Percentiles rank a stretch among this genome's conserved stretches.
These are phyloP conservation scores for Solea solea DNA, from an alignment of 2,113 vertebrate species.

Conservation along the genomic window DNA sequence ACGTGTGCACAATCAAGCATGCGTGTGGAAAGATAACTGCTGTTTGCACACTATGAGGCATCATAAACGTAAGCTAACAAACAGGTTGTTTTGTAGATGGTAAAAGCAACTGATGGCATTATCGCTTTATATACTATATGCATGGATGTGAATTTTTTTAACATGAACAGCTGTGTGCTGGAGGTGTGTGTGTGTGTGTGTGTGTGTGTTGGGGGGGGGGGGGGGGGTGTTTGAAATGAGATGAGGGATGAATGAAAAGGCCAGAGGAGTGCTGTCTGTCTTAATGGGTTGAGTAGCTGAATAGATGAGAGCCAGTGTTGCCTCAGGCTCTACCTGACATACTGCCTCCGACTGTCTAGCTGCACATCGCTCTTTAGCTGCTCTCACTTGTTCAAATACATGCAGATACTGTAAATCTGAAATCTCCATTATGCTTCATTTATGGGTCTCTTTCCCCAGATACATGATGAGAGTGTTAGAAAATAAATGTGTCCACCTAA, in stretches of 20 bases:
- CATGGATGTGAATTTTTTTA: background rate
- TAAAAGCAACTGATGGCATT: background rate
- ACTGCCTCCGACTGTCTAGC: conserved; percentile 34
- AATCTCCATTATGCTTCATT: too few relatives aligned
- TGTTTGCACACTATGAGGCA: conserved; percentile 28
- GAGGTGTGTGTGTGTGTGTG: background rate
- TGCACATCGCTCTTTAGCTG: conserved; percentile 48
- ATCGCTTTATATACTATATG: background rate
- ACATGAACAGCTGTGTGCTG: background rate
- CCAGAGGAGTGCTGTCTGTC: conserved; percentile 50
- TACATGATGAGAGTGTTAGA: too few relatives aligned
- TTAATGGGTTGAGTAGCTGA: conserved; percentile 43
- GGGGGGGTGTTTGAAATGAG: background rate
- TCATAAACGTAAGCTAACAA: conserved; percentile 8
- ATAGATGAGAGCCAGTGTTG: conserved; percentile 48
- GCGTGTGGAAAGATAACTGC: background rate
- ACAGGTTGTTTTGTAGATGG: background rate
- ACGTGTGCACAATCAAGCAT: conserved; percentile 2
- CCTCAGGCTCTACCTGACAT: conserved; percentile 56
- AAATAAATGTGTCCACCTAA: too few relatives aligned
- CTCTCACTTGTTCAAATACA: conserved; percentile 78
- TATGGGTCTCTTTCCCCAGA: too few relatives aligned
- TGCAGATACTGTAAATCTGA: background rate
- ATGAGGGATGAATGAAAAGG: conserved; percentile 41
- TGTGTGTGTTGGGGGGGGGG: background rate